Base-by-base conservation (phyloP, 2,888 invertebrate genomes). In the Suillia variegata region DNA sequence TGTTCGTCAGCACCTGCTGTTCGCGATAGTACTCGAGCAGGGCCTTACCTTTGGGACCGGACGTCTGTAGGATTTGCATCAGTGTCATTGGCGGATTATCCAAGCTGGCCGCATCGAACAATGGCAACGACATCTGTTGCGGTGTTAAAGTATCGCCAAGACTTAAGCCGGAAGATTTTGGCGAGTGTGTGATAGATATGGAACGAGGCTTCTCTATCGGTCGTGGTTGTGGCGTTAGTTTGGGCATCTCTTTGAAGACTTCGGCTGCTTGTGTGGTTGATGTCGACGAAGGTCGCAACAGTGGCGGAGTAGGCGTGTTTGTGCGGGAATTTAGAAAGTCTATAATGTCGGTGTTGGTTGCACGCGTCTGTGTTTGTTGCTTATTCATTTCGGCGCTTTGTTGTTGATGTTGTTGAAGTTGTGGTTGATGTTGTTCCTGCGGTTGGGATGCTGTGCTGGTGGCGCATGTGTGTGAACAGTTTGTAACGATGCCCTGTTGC, bases 11-110 rank as follows among this genome's bases (percentile, higher is more conserved):
- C 3, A 61, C 64, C 5, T 67, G 66, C 10, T 71, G 66, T n/a
- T 76, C 67, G 0, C 69, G 63, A 2, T 72, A 58, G 1, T 70
- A 70, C 10, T 74, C 68, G 5, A 76, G 33, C 45, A 77, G 54
- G 0, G 65, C 47, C 2, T 62, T 63, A 0, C 74, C 75, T 31
- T 72, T 74, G 0, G 59, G 13, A 0, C 73, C 74, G 2, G 73
- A 68, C 10, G 67, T 56, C 22, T 72, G 64, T 13, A 77, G 53
- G 10, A 77, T 77, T 33, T 69, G 55, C n/a, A 70, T 38, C 1
- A 77, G 68, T 1, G 65, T 66, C 2, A 69, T 65, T 10, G 54
- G 67, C 2, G 61, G 60, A 53, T 66, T 66, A 22, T 61, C 63
- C 34, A 4, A 17, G 20, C 34, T 8, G 20, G 17, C 12, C 6